Percentiles rank a stretch among this genome's conserved stretches.
Conservation (phyloP, 2,113 vertebrate species). For the Tor tambroides region DNA sequence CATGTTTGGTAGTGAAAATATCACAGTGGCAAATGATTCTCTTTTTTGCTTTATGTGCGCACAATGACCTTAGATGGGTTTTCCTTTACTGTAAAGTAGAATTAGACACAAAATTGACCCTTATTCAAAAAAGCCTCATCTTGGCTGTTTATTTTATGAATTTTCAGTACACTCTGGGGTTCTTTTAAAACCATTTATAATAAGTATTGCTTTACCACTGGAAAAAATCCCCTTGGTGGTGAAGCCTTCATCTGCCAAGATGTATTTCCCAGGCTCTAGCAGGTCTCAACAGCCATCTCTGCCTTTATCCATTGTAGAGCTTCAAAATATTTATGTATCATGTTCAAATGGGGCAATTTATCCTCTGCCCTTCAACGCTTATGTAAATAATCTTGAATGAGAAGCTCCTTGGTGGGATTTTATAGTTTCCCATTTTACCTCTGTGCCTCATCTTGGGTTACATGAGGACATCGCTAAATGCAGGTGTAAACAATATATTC, state of each 20-base stretch:
- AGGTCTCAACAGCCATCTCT: background rate
- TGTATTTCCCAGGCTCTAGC: constrained; percentile 11
- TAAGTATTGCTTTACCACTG: background rate
- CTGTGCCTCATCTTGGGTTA: background rate
- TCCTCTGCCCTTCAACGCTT: background rate
- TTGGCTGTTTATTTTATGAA: background rate
- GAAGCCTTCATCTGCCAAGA: constrained; percentile 7
- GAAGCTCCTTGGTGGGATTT: background rate
- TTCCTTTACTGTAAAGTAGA: background rate
- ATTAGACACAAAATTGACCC: background rate
- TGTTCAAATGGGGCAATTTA: constrained; percentile 6
- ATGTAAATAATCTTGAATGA: background rate
- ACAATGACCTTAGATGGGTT: background rate
- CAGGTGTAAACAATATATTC: background rate
- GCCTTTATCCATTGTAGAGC: background rate
- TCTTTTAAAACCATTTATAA: background rate
- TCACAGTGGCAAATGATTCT: background rate
- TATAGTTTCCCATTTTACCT: background rate
- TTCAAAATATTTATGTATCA: background rate
- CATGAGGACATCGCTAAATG: background rate
- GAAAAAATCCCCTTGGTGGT: background rate
- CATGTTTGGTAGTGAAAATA: constrained; percentile 14
- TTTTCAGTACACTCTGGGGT: background rate
- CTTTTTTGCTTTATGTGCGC: background rate
- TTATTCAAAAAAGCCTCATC: background rate